Base-by-base conservation (phyloP, 2,113 vertebrate species). In the Sclerurus mexicanus region DNA sequence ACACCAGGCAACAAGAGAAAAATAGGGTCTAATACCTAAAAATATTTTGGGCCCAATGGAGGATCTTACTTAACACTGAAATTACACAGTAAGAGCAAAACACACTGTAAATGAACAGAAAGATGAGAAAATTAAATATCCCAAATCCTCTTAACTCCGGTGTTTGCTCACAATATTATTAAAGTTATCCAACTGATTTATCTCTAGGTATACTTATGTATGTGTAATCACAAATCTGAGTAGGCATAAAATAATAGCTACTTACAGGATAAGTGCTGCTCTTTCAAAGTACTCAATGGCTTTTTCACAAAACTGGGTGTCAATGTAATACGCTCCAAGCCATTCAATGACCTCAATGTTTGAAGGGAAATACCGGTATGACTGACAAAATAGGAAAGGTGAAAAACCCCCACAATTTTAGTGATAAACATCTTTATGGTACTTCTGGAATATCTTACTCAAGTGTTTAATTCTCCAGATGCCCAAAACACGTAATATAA, bases 231-330 rank as follows among this genome's bases (percentile, higher is more conserved):
- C 39, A 92, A 93, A 66, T 74, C 39, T 91, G 40, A 96, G 24
- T 91, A 86, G 85, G 80, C 31, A 85, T 59, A 92, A 90, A 97
- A 93, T 19, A 83, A 49, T 35, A 77, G 92, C 93, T 87, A 99
- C 99, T 99, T 98, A 99, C 99, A 99, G 99, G 97, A 99, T 99
- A 64, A 99, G 99, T 20, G 98, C 98, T 85, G 99, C 99, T 98
- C 99, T 99, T 96, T 99, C 99, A 97, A 99, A 99, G 97, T 99
- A 99, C 94, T 99, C 99, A 97, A 99, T 99, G 91, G 99, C 99
- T 98, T 99, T 99, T 97, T 99, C 99, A 98, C 98, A 99, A 98
- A 99, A 99, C 96, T 99, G 99, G 5, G 98, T 99, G 93, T 99
- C 99, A 82, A 99, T 98, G 97, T 99, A 99, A 94, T 99, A 99